A percentile compares a stretch with the other conserved stretches of the same genome.
Evolutionary conservation across 53 echinoderm and acorn worm genomes (phyloP).

Genomic region (Echinarachnius parma): DNA sequence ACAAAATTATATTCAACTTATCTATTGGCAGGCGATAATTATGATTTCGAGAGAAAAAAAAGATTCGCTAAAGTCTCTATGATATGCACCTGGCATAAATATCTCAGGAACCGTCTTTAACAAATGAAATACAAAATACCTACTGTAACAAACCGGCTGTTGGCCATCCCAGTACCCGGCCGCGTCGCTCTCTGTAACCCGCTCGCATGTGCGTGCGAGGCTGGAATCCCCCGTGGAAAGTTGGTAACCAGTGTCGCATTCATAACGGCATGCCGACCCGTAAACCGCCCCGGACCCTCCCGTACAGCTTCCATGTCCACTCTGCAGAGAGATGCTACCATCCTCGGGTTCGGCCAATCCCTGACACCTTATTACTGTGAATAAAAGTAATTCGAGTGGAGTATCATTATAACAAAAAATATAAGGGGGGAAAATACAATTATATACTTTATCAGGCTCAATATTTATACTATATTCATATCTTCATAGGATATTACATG

Average conservation of each 20-base stretch:
- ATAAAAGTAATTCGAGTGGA: neutral
- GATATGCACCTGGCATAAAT: neutral
- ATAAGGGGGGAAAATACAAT: no score
- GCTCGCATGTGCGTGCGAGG: neutral
- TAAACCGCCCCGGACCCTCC: conserved; percentile 4
- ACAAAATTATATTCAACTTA: no score
- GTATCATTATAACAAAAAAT: neutral
- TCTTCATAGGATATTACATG: no score
- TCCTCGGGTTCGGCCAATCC: neutral
- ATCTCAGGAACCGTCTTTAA: neutral
- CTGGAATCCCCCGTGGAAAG: neutral
- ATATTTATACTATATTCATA: no score
- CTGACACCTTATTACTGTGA: conserved; percentile 5
- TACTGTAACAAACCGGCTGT: neutral
- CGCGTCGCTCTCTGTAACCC: neutral
- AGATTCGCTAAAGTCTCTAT: neutral
- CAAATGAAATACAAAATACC: neutral
- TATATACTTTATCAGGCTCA: no score
- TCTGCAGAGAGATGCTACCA: neutral
- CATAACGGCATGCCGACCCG: neutral
- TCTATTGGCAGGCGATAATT: no score
- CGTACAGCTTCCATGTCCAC: neutral
- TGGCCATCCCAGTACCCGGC: conserved; percentile 4
- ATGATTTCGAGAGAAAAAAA: no score
- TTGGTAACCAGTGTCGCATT: neutral